Evolutionary conservation across 2,797 vertebrate species (phyloP), one percentile per base, ranked within the genome.

Genomic region (Anolis apletophallus): DNA sequence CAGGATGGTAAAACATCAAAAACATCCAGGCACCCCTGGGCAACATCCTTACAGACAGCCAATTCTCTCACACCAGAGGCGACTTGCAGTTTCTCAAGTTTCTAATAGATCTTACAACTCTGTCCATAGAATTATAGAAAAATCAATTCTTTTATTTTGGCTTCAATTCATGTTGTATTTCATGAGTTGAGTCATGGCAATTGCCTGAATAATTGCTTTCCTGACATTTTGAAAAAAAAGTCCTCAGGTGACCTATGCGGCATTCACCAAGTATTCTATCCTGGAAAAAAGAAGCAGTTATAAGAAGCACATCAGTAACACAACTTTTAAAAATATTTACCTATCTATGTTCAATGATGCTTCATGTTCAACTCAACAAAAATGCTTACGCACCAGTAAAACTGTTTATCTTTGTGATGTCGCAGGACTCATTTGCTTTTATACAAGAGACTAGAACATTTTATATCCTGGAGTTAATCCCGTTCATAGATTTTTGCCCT

Each of bases 171-270:
- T 23, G 32, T 32, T 46, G 40, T 76, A n/a, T 76, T 84, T 86
- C 64, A 69, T 29, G 50, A 69, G 50, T 67, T 55, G 21, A 29
- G 21, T 64, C 68, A 85, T 71, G 23, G 19, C 76, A 80, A 64
- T 34, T 87, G 55, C 40, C 50, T 61, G 40, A 74, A 14, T 26
- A 84, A 40, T 64, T 67, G 50, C 59, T 84, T 74, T 73, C 69
- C 50, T 72, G 67, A 80, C 59, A 84, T 74, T 84, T 79, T 34
- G 55, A 73, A 71, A 85, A n/a, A 72, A 32, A 67, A 85, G 11
- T 81, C 69, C 46, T 74, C 23, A n/a, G 57, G n/a, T 64, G 57
- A 86, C 23, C 14, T 40, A 7, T 21, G 23, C 69, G 64, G 23
- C 59, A 4, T 86, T 74, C 71, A 74, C 21, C n/a, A 81, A 74